Percentiles rank a stretch among this genome's conserved stretches.
phyloP scores from a whole-genome alignment of 2,888 invertebrate genomes.

The Sipunculus nudus region DNA sequence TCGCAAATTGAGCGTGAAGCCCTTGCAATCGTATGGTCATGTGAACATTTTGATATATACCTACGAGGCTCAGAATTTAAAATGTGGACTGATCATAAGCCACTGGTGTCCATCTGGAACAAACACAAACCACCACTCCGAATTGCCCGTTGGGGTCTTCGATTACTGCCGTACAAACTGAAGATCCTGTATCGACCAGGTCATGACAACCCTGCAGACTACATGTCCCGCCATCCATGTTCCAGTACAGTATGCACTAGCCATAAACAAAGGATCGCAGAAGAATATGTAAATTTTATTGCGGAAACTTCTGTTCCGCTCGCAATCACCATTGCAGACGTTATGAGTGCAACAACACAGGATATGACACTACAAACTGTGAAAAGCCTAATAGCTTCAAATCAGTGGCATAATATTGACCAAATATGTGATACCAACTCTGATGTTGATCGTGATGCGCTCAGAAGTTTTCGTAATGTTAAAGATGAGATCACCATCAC shows the following conservation, averaged over 20 bases:
- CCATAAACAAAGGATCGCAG: slow-evolving; percentile 14
- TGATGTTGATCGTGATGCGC: too few relatives aligned
- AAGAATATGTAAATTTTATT: slow-evolving; percentile 33
- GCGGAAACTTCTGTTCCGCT: slow-evolving; percentile 19
- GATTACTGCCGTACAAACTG: slow-evolving; percentile 36
- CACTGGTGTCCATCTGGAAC: slow-evolving; percentile 6
- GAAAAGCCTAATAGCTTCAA: background rate
- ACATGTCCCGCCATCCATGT: slow-evolving; percentile 37
- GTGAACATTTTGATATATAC: slow-evolving; percentile 3
- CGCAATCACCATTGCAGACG: slow-evolving; percentile 3
- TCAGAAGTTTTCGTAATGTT: too few relatives aligned
- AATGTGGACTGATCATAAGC: slow-evolving; percentile 12
- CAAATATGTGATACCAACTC: too few relatives aligned
- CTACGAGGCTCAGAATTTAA: slow-evolving; percentile 4
- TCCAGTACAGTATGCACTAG: background rate
- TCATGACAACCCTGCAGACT: slow-evolving; percentile 39
- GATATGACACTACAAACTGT: slow-evolving; percentile 1
- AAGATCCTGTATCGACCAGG: slow-evolving; percentile 32
- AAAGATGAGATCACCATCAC: background rate
- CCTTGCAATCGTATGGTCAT: slow-evolving; percentile 3
- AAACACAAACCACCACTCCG: slow-evolving; percentile 35
- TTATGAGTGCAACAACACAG: background rate
- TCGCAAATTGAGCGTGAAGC: slow-evolving; percentile 15
- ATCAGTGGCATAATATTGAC: too few relatives aligned
- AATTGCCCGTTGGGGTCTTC: slow-evolving; percentile 40